These are phyloP conservation scores for Aleadryas rufinucha DNA, from an alignment of 2,113 vertebrate species.

Conservation along the genomic window DNA sequence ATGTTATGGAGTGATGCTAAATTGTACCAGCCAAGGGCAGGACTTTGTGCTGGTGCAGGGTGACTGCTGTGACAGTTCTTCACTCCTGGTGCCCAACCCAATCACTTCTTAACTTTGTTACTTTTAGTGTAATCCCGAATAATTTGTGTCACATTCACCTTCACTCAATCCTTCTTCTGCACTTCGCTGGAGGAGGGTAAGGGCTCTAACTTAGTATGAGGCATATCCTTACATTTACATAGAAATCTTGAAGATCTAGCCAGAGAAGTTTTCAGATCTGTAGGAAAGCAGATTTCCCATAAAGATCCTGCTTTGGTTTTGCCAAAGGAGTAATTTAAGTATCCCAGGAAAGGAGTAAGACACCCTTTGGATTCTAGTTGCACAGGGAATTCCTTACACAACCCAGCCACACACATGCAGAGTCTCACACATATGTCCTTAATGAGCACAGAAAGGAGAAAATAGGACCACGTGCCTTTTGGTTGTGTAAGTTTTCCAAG, in stretches of 20 bases:
- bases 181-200: background rate
- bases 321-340: background rate
- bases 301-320: background rate
- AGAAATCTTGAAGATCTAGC: background rate
- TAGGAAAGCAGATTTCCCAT: background rate
- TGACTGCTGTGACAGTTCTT: background rate
- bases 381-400: background rate
- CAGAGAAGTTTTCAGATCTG: background rate
- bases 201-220: background rate
- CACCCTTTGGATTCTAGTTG: background rate
- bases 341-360: background rate
- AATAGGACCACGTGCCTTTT: background rate
- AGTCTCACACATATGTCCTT: background rate
- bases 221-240: background rate
- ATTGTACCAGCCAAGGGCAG: background rate
- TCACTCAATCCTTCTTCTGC: background rate
- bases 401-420: background rate
- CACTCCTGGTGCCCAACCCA: background rate
- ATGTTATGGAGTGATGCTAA: background rate
- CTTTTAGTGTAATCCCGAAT: background rate
- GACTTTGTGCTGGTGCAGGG: accelerated
- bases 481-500: background rate
- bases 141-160: background rate
- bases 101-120: background rate
- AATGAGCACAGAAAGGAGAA: background rate